Conservation (phyloP, 2,888 invertebrate genomes). For the Eupithecia exiguata region DNA sequence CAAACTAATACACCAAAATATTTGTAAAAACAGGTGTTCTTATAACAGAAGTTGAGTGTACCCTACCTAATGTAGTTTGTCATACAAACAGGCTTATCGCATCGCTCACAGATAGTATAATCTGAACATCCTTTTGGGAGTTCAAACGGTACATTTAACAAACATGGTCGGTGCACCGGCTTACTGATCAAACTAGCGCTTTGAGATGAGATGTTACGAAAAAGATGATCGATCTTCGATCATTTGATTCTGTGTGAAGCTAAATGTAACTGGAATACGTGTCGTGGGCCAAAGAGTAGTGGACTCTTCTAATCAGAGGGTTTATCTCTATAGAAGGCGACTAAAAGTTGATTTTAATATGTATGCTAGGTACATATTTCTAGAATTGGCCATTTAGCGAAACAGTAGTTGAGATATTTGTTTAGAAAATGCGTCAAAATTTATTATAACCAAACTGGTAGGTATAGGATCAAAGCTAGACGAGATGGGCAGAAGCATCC, state of each 20-base stretch:
- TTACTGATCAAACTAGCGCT: not conserved
- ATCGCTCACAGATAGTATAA: constrained; percentile 31
- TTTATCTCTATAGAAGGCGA: not conserved
- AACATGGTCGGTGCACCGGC: not conserved
- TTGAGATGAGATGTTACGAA: not conserved
- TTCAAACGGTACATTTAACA: constrained; percentile 8
- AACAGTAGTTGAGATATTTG: not conserved
- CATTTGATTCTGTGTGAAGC: not conserved
- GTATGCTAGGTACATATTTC: too few species aligned
- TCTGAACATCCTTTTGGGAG: constrained; percentile 28
- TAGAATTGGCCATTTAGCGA: too few species aligned
- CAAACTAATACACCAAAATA: not conserved
- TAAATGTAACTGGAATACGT: not conserved
- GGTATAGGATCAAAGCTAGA: not conserved
- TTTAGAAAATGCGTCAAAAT: not conserved
- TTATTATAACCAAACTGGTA: not conserved
- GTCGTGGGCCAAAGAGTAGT: not conserved
- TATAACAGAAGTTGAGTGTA: constrained; percentile 12
- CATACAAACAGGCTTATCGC: constrained; percentile 27
- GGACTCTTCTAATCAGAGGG: not conserved
- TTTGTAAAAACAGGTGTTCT: not conserved
- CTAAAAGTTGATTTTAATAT: not conserved
- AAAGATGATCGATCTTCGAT: not conserved
- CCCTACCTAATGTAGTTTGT: constrained; percentile 16
- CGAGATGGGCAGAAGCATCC: not conserved